Evolutionary conservation across 2,797 vertebrate species (phyloP).

Genomic region (Microtus californicus): DNA sequence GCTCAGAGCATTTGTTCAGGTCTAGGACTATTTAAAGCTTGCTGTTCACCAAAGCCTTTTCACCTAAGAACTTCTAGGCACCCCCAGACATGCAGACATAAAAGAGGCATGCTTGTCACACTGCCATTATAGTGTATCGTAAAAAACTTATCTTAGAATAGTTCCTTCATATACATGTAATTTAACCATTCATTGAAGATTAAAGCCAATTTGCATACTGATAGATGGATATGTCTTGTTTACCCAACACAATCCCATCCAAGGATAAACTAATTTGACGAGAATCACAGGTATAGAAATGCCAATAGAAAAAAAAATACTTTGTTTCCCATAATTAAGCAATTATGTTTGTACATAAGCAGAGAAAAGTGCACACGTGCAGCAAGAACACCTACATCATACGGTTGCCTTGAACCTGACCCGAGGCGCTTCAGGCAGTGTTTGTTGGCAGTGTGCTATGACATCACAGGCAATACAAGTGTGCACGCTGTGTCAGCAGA

Average conservation of each 20-base stretch:
- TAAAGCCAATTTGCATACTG: background rate
- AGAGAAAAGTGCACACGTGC: background rate
- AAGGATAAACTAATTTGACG: background rate
- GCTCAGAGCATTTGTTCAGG: background rate
- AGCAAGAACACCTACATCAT: too few species aligned
- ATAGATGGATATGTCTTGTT: background rate
- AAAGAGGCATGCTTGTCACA: background rate
- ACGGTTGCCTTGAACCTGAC: background rate
- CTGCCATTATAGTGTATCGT: accelerated
- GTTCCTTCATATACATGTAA: background rate
- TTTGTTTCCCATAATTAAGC: background rate
- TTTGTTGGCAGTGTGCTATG: background rate
- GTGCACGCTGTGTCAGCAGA: background rate
- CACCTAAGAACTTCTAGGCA: background rate
- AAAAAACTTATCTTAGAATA: background rate
- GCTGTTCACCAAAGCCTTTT: background rate
- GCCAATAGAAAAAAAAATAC: background rate
- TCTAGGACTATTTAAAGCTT: background rate
- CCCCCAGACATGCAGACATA: background rate
- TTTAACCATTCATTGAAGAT: background rate
- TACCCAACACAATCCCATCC: background rate
- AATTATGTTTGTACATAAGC: background rate
- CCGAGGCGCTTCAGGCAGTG: background rate
- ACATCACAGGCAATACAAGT: background rate
- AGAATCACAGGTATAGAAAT: background rate